Conservation (phyloP, 2,888 invertebrate genomes). For the Ommatoiulus sabulosus region DNA sequence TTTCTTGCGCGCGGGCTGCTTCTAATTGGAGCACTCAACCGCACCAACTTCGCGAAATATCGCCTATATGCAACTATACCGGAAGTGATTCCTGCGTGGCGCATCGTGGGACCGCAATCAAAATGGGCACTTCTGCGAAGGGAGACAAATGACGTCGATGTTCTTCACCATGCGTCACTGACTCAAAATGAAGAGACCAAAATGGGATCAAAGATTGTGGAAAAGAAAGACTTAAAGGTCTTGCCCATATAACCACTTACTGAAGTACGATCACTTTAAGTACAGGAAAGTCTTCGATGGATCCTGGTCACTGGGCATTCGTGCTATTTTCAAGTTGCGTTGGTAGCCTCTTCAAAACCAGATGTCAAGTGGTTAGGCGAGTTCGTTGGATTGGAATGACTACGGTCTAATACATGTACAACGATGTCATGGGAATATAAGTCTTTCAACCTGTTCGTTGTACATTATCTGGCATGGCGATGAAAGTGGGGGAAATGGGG, state of each 20-base stretch:
- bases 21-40: constrained; percentile 28
- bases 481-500: too few relatives aligned
- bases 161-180: constrained; percentile 8
- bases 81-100: not conserved
- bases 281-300: not conserved
- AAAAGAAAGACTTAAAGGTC: not conserved
- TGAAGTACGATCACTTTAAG: not conserved
- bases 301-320: not conserved
- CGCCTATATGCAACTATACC: not conserved
- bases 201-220: not conserved
- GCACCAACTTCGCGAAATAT: not conserved
- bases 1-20: constrained; percentile 40
- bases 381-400: too few relatives aligned
- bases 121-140: not conserved
- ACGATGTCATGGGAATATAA: too few relatives aligned
- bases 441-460: too few relatives aligned
- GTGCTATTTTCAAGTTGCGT: not conserved
- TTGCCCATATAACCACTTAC: not conserved
- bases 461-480: too few relatives aligned
- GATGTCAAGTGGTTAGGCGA: too few relatives aligned
- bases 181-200: not conserved
- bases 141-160: not conserved
- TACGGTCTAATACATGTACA: too few relatives aligned
- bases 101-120: constrained; percentile 18
- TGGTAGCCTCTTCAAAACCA: not conserved